These are phyloP conservation scores for Scaptomyza polygonia DNA, from an alignment of 2,888 invertebrate genomes.

Conservation along the genomic window DNA sequence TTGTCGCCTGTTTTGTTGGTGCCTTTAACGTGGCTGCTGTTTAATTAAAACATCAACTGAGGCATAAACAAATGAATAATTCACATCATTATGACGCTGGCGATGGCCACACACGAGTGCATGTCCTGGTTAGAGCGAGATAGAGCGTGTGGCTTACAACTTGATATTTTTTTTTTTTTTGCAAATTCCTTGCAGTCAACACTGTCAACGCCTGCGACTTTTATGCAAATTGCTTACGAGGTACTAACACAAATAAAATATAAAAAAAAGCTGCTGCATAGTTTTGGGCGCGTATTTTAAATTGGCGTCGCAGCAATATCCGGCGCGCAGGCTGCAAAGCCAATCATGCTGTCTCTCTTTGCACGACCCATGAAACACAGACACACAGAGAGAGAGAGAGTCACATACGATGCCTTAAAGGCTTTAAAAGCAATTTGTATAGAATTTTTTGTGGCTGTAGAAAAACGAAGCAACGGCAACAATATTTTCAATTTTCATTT, in stretches of 20 bases:
- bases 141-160: slow-evolving; percentile 1
- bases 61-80: slow-evolving; percentile 78
- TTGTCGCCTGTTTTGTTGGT: slow-evolving; percentile 35
- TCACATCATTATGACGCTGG: slow-evolving; percentile 65
- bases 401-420: slow-evolving; percentile 58
- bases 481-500: slow-evolving; percentile 27
- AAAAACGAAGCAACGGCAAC: slow-evolving; percentile 4
- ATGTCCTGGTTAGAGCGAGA: slow-evolving; percentile 4
- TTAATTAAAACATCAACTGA: slow-evolving; percentile 79
- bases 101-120: slow-evolving; percentile 34
- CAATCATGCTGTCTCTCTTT: slow-evolving; percentile 26
- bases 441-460: slow-evolving; percentile 27
- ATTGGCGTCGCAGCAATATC: slow-evolving; percentile 48
- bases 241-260: slow-evolving; percentile 15
- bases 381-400: slow-evolving; percentile 1
- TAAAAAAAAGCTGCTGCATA: slow-evolving; percentile 58
- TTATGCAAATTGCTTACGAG: slow-evolving; percentile 64
- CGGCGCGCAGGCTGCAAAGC: slow-evolving; percentile 23
- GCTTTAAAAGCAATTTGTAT: slow-evolving; percentile 75
- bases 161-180: slow-evolving; percentile 17
- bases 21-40: slow-evolving; percentile 35
- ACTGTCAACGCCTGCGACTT: slow-evolving; percentile 32
- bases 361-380: not conserved
- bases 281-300: slow-evolving; percentile 67
- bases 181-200: slow-evolving; percentile 36